Evolutionary conservation across 2,797 vertebrate species (phyloP), one percentile per base, ranked within the genome.

Genomic region (Peromyscus aztecus): DNA sequence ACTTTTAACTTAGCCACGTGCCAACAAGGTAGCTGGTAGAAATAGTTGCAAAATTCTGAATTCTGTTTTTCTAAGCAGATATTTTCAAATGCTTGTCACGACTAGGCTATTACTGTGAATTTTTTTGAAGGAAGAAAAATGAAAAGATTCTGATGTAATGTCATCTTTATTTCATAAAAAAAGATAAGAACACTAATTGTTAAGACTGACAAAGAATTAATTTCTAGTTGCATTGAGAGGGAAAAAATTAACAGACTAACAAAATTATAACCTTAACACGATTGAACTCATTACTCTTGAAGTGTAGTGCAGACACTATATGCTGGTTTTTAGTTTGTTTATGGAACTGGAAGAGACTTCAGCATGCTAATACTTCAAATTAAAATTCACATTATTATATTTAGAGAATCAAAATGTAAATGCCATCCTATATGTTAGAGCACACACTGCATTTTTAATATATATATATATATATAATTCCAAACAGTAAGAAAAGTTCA

Each of bases 201-300:
- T 97, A 98, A 96, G 95, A 97, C 95, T 97, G 97, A 97, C 97
- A 98, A 98, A 96, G 97, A 98, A 97, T 98, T 97, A 98, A 98
- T 98, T 98, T 98, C 94, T 98, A 97, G 98, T 97, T 98, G 97
- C 95, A 98, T 90, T 97, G 96, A 97, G 97, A 98, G 89, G 95
- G 94, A 97, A 97, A 98, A 98, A 98, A 97, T 97, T 97, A 98
- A 97, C 95, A 98, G 97, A 95, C 97, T 96, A 96, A 97, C 97
- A 98, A 98, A 98, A 98, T 98, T 98, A 98, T 96, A 98, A 98
- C 98, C 96, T 98, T 98, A 97, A 95, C 89, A 88, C 95, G 97
- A 98, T 83, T 97, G 97, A 97, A 97, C 91, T 97, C 97, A 96
- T 97, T 97, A 96, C 89, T 96, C 81, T 92, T 97, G 97, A 98